These are phyloP conservation scores for Wasmannia auropunctata DNA, from an alignment of 1,140 invertebrate species.

Conservation along the genomic window DNA sequence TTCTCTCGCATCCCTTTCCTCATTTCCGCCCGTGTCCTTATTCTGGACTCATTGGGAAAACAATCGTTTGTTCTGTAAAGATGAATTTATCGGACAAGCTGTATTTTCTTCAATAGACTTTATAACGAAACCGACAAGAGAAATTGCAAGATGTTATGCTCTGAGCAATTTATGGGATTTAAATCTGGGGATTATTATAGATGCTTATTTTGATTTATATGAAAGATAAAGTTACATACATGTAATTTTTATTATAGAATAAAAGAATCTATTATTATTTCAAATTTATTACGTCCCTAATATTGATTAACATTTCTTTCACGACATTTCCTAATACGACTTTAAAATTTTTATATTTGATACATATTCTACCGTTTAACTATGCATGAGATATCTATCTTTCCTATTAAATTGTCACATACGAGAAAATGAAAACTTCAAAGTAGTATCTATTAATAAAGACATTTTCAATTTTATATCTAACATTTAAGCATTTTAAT, in stretches of 20 bases:
- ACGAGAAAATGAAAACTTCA: not conserved
- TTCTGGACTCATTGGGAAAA: slow-evolving; percentile 80
- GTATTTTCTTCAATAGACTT: slow-evolving; percentile 56
- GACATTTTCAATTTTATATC: not conserved
- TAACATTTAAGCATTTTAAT: not conserved
- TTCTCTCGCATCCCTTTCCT: slow-evolving; percentile 72
- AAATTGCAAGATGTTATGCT: not conserved
- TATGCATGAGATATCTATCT: not conserved
- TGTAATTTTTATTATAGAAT: not conserved
- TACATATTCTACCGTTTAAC: not conserved
- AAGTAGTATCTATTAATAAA: slow-evolving; percentile 11
- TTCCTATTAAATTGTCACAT: not conserved
- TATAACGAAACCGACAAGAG: not conserved
- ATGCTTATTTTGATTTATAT: not conserved
- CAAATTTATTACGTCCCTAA: not conserved
- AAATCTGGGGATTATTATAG: not conserved
- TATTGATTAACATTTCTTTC: not conserved
- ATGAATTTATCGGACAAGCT: slow-evolving; percentile 82
- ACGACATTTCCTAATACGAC: not conserved
- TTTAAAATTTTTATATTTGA: not conserved
- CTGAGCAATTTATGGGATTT: not conserved
- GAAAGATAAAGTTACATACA: not conserved
- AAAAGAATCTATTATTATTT: not conserved
- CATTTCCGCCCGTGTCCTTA: slow-evolving; percentile 82
- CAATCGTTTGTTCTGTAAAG: slow-evolving; percentile 78